These are phyloP conservation scores for Hemiprocne comata DNA, from an alignment of 2,113 vertebrate genomes.

Conservation along the genomic window DNA sequence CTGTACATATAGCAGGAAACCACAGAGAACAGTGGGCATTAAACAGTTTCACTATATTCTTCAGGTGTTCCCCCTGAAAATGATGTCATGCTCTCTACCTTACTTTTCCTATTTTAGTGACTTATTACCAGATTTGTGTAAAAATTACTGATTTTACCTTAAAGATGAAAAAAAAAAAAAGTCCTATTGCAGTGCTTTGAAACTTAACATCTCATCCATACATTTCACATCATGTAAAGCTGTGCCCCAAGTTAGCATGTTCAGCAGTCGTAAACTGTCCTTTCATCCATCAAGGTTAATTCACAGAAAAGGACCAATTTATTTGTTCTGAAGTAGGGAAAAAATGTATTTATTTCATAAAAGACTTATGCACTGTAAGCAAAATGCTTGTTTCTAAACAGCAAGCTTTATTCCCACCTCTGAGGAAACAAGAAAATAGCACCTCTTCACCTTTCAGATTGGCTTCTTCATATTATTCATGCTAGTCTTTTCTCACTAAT, in stretches of 20 bases:
- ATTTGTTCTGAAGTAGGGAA: not conserved
- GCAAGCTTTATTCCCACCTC: constrained; percentile 7
- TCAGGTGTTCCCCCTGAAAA: not conserved
- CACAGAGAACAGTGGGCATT: not conserved
- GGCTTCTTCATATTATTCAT: constrained; percentile 64
- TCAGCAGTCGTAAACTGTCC: not conserved
- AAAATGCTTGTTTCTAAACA: constrained; percentile 51
- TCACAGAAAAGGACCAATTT: not conserved
- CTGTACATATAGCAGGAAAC: not conserved
- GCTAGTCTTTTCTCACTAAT: constrained; percentile 77
- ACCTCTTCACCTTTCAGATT: constrained; percentile 66
- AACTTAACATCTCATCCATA: not conserved
- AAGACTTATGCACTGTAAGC: not conserved
- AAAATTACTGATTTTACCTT: not conserved
- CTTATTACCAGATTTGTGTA: not conserved
- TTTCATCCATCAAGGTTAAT: constrained; percentile 12
- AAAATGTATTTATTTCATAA: not conserved
- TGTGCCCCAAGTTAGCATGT: not conserved
- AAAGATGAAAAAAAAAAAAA: not conserved
- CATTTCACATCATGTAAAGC: not conserved
- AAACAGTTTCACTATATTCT: not conserved
- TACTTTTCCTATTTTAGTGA: not conserved
- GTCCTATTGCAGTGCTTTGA: not conserved
- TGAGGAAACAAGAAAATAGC: constrained; percentile 17
- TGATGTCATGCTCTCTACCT: not conserved